Base-by-base conservation (phyloP, 2,888 invertebrate species). In the Celastrina argiolus region DNA sequence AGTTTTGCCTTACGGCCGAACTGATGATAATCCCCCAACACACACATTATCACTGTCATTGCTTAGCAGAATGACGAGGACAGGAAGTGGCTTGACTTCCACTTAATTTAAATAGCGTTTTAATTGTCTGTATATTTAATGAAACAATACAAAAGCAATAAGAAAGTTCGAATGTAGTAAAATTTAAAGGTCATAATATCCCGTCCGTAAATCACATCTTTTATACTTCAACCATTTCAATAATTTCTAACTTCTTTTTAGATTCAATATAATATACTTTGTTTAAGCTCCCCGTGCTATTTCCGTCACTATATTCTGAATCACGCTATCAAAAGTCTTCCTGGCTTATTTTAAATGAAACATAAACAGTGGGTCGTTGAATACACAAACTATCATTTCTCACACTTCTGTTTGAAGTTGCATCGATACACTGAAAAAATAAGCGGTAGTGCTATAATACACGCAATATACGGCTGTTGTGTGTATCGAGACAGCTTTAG, bases 301-400 rank as follows among this genome's bases (percentile, higher is more conserved):
- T 59, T 59, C 36, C 22, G 59, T 66, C 56, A 45, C n/a, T 64
- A 41, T 65, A 59, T 59, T 18, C 42, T 67, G 67, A 66, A 66
- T 69, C 65, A 67, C 22, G 42, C 16, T 31, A 66, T 68, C 64
- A 41, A 68, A 63, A 31, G 41, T 31, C 61, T 63, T 58, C 65
- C 41, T 14, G 58, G 45, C 22, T 67, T 66, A 65, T 67, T 69
- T 66, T 68, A 66, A 65, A 63, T 66, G 56, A 64, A 66, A 71
- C 56, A 63, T 59, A 68, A 70, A 70, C 67, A 69, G 28, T 64
- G 41, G 66, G 63, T 66, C 64, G 51, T 67, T 51, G 58, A 51
- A 66, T 65, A 67, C 36, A 69, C 64, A 64, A 63, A 66, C 66
- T 26, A 58, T 63, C 26, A 63, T 51, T 45, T 45, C 51, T 51